Evolutionary conservation across 2,888 invertebrate genomes (phyloP).

Genomic region (Venustoraphidia nigricollis): DNA sequence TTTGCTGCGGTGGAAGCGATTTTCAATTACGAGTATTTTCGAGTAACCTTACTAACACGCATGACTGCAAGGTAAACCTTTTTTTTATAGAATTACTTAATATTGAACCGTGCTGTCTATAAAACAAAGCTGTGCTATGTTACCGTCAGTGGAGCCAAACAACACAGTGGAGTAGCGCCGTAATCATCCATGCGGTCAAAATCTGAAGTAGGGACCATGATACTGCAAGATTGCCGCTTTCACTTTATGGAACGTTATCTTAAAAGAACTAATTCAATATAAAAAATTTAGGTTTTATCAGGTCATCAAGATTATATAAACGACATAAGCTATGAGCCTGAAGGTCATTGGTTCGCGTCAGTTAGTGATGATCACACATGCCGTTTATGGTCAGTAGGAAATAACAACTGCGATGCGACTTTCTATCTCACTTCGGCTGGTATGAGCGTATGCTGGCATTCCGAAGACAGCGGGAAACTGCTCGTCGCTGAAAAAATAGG

Average conservation of each 20-base stretch:
- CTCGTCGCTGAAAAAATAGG: slow-evolving; percentile 62
- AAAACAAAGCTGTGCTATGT: neutral
- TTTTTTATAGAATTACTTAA: slow-evolving; percentile 1
- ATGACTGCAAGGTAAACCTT: slow-evolving; percentile 28
- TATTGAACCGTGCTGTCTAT: neutral
- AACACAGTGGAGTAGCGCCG: too few relatives aligned
- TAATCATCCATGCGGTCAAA: too few relatives aligned
- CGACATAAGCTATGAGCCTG: slow-evolving; percentile 50
- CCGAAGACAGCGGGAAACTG: slow-evolving; percentile 50
- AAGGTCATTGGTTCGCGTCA: slow-evolving; percentile 53
- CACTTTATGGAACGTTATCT: too few relatives aligned
- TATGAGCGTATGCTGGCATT: slow-evolving; percentile 51
- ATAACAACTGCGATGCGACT: slow-evolving; percentile 34
- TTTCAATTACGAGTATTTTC: slow-evolving; percentile 37
- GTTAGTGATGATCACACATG: slow-evolving; percentile 63
- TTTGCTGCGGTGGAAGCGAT: slow-evolving; percentile 38
- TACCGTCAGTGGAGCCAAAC: neutral
- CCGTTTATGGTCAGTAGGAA: slow-evolving; percentile 44
- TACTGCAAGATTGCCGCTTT: neutral
- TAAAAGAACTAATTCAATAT: neutral
- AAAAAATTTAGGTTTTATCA: slow-evolving; percentile 29
- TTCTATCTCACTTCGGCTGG: slow-evolving; percentile 50
- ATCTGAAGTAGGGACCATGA: too few relatives aligned
- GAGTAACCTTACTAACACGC: slow-evolving; percentile 34
- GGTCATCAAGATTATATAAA: slow-evolving; percentile 57